Evolutionary conservation across 2,113 vertebrate genomes (phyloP).

Genomic region (Lepidothrix coronata): DNA sequence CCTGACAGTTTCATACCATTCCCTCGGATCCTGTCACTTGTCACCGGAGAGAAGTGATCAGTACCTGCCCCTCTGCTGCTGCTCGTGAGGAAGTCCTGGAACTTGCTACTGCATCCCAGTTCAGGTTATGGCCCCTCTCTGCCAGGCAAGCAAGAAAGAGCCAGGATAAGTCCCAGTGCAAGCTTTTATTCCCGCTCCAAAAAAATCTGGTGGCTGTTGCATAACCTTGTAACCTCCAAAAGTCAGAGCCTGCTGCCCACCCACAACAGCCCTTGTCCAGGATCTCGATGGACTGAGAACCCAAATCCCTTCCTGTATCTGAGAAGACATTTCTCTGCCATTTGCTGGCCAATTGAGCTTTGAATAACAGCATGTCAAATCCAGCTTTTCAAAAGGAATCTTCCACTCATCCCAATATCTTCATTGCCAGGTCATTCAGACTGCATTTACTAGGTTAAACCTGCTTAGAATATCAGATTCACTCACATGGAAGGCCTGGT

Average conservation of each 20-base stretch:
- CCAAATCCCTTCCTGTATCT: not conserved
- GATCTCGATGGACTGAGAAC: not conserved
- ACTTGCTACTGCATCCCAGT: not conserved
- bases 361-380: not conserved
- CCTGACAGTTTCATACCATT: not conserved
- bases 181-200: not conserved
- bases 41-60: not conserved
- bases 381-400: not conserved
- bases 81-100: not conserved
- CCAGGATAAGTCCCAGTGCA: not conserved
- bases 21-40: rapidly evolving
- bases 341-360: not conserved
- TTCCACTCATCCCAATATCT: not conserved
- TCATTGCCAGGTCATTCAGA: not conserved
- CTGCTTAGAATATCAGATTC: not conserved
- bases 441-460: not conserved
- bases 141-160: not conserved
- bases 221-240: not conserved
- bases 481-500: not conserved
- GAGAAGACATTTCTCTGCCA: not conserved
- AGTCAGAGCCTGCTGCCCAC: not conserved
- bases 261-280: not conserved
- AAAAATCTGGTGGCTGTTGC: not conserved
- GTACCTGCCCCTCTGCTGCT: not conserved
- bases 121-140: not conserved